Percentiles rank a stretch among this genome's conserved stretches.
phyloP scores from a whole-genome alignment of 2,113 vertebrate species.

The Danio rerio region DNA sequence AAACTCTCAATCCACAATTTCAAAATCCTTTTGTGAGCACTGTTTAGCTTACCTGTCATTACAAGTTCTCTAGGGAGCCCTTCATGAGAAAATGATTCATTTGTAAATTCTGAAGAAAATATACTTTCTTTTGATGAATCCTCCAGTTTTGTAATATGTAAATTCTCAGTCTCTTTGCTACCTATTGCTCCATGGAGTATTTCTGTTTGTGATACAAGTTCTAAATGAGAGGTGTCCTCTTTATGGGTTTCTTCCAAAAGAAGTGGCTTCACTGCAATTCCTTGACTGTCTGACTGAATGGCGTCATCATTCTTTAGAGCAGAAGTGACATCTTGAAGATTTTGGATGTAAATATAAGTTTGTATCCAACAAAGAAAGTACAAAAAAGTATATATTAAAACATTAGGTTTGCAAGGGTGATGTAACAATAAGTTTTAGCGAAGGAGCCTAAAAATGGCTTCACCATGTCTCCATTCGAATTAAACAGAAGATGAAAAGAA shows the following conservation, averaged over 20 bases:
- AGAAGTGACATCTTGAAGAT: conserved; percentile 47
- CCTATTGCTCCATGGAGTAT: neutral
- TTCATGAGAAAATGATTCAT: neutral
- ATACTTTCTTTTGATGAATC: conserved; percentile 12
- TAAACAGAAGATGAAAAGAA: conserved; percentile 33
- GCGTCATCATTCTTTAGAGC: conserved; percentile 40
- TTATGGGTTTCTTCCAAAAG: conserved; percentile 36
- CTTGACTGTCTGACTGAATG: conserved; percentile 33
- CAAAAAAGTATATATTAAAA: neutral
- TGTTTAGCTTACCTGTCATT: conserved; percentile 11
- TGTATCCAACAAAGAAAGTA: conserved; percentile 58
- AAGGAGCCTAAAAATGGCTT: too few relatives aligned
- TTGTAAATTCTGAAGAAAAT: conserved; percentile 1
- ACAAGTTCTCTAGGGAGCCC: neutral
- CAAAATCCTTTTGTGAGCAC: neutral
- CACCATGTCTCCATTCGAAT: too few relatives aligned
- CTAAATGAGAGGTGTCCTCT: neutral
- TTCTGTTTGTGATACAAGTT: neutral
- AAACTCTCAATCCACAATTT: neutral
- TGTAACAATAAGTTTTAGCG: neutral
- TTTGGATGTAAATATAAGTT: conserved; percentile 56
- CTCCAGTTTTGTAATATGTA: neutral
- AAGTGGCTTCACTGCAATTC: conserved; percentile 50
- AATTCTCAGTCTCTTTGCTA: neutral
- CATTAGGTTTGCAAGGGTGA: conserved; percentile 24